Conservation (phyloP, 2,113 vertebrate genomes). For the Anhinga anhinga region DNA sequence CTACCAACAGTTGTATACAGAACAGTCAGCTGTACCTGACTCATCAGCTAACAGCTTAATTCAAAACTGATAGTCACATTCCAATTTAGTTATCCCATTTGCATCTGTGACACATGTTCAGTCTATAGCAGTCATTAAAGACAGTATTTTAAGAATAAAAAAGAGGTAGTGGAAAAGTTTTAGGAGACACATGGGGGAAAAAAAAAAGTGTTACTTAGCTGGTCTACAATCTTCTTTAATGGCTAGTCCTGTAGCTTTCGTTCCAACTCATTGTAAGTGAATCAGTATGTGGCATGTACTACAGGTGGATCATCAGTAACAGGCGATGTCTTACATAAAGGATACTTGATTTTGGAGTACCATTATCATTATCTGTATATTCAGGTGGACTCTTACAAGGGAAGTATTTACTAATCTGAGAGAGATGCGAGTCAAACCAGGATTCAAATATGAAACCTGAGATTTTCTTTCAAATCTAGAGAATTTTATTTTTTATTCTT, state of each 20-base stretch:
- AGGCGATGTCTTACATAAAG: neutral
- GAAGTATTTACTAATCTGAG: neutral
- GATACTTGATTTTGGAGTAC: neutral
- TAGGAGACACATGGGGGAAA: fast-evolving
- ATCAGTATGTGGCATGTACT: neutral
- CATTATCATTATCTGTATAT: neutral
- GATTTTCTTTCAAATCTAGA: neutral
- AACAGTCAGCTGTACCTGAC: neutral
- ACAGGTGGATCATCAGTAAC: neutral
- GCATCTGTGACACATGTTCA: neutral
- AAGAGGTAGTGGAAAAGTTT: neutral
- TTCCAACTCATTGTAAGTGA: neutral
- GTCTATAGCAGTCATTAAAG: neutral
- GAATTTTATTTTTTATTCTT: neutral
- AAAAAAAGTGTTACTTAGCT: neutral
- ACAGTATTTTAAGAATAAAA: neutral
- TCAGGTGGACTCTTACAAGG: neutral
- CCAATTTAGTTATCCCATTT: neutral
- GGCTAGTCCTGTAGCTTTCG: neutral
- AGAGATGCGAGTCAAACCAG: neutral
- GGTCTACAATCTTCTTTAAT: neutral
- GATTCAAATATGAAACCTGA: neutral
- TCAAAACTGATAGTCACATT: neutral
- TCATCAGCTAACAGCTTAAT: neutral
- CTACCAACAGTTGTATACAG: neutral